phyloP scores from a whole-genome alignment of 92 coral and sea anemone genomes.

The Paragorgia papillata region DNA sequence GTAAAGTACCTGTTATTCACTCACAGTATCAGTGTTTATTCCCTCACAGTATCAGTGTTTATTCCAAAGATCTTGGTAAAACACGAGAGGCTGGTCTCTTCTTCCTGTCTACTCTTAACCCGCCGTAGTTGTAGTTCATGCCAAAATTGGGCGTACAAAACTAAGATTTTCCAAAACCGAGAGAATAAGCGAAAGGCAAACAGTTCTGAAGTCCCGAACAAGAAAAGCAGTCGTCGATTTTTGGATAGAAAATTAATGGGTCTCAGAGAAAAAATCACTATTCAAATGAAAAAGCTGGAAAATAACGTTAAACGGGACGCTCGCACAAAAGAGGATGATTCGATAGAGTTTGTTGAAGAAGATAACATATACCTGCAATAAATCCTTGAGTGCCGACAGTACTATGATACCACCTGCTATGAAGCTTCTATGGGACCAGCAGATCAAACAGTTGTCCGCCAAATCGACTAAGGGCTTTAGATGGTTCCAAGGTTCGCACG shows the following conservation, averaged over 20 bases:
- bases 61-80: conserved; percentile 17
- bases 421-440: conserved; percentile 31
- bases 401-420: conserved; percentile 11
- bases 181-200: conserved; percentile 15
- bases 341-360: conserved; percentile 26
- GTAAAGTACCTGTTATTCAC: conserved; percentile 3
- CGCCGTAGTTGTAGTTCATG: conserved; percentile 16
- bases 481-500: conserved; percentile 29
- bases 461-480: conserved; percentile 21
- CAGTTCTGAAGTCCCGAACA: conserved; percentile 15
- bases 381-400: conserved; percentile 8
- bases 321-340: background rate
- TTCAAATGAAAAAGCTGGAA: no score
- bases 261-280: no score
- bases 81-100: conserved; percentile 25
- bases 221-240: conserved; percentile 12
- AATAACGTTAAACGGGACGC: no score
- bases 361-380: conserved; percentile 21
- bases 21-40: no score
- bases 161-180: conserved; percentile 23
- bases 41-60: background rate
- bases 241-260: conserved; percentile 10
- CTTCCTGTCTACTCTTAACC: conserved; percentile 26
- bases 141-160: conserved; percentile 23
- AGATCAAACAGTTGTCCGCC: conserved; percentile 11